Conservation (phyloP, 1,140 invertebrate species). For the Philotrypesis tridentata region DNA sequence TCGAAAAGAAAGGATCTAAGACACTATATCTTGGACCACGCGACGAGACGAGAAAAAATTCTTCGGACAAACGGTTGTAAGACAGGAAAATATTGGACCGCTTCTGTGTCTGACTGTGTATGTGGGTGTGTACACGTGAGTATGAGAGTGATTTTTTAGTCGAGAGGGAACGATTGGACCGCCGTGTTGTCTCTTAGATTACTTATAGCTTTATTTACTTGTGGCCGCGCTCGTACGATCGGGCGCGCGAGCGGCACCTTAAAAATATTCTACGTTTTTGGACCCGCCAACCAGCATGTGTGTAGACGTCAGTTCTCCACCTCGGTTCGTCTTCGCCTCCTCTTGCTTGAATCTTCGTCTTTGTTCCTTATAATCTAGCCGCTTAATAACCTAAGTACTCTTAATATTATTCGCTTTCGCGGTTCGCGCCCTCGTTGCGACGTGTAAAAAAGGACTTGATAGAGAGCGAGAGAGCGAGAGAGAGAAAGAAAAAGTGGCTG, state of each 20-base stretch:
- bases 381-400: not conserved
- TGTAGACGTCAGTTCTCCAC: conserved; percentile 58
- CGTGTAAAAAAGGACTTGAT: not conserved
- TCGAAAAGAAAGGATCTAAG: conserved; percentile 46
- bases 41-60: conserved; percentile 4
- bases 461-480: not conserved
- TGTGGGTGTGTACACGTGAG: too few species aligned
- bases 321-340: conserved; percentile 28
- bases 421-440: not conserved
- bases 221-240: conserved; percentile 42
- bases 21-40: conserved; percentile 60
- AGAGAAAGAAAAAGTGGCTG: not conserved
- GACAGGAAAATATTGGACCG: conserved; percentile 38
- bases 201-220: conserved; percentile 51
- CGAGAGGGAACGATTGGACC: conserved; percentile 28
- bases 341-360: not conserved
- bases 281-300: conserved; percentile 74
- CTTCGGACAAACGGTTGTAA: not conserved
- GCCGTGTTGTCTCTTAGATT: conserved; percentile 31
- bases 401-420: not conserved
- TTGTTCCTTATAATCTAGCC: conserved; percentile 5
- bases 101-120: too few species aligned
- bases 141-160: conserved; percentile 11
- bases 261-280: conserved; percentile 72
- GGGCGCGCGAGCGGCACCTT: conserved; percentile 53